Percentiles rank a stretch among this genome's conserved stretches.
These are phyloP conservation scores for Trachymyrmex septentrionalis DNA, from an alignment of 1,140 invertebrate species.

Conservation along the genomic window DNA sequence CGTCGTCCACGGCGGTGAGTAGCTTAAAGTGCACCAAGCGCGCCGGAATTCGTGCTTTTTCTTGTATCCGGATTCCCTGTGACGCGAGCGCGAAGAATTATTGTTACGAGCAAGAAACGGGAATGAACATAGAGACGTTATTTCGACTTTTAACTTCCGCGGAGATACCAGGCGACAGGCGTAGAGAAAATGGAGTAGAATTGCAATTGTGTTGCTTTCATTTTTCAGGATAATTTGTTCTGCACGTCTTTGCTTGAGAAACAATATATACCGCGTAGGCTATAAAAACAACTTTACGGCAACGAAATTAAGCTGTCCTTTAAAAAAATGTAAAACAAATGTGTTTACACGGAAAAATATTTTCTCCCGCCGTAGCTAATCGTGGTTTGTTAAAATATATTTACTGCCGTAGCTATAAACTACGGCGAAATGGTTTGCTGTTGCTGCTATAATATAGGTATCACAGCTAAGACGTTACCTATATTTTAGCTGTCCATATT, in stretches of 20 bases:
- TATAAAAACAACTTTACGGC: neutral
- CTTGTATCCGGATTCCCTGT: neutral
- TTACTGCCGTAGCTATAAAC: no score
- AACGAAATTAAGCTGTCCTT: neutral
- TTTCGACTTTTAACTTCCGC: conserved; percentile 33
- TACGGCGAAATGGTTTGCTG: no score
- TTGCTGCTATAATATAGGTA: no score
- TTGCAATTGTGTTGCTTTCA: conserved; percentile 1
- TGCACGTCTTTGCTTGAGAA: neutral
- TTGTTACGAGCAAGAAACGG: conserved; percentile 33
- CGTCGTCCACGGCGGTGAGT: neutral
- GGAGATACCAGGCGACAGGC: conserved; percentile 1
- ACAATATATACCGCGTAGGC: neutral
- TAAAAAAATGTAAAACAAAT: neutral
- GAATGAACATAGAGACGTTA: conserved; percentile 13
- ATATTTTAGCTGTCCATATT: no score
- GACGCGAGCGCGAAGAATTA: conserved; percentile 43
- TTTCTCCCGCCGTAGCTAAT: no score
- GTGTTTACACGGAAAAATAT: neutral
- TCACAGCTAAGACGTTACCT: no score
- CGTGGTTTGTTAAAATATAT: no score
- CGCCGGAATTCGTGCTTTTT: conserved; percentile 34
- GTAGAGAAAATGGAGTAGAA: neutral
- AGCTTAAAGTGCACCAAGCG: conserved; percentile 47
- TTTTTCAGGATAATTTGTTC: conserved; percentile 38